Conservation (phyloP, 2,888 invertebrate species). For the Leptopterna dolabrata region DNA sequence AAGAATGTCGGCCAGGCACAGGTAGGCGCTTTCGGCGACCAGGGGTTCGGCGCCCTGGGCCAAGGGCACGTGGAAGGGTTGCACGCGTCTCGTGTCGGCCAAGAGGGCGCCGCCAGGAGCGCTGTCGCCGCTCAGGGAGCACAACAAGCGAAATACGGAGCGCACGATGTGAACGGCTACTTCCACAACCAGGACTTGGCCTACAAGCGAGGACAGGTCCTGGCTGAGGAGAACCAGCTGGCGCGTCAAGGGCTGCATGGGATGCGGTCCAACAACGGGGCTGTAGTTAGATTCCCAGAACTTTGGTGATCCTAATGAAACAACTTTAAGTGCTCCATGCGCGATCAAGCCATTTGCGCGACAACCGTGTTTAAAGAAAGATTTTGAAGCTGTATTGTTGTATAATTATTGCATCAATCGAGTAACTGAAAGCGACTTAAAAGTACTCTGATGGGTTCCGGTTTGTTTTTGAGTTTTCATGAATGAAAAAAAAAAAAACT, state of each 20-base stretch:
- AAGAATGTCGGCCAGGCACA: background rate
- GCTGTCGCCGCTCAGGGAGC: background rate
- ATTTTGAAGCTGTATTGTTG: too few species aligned
- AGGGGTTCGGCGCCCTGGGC: background rate
- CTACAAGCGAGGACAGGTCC: constrained; percentile 17
- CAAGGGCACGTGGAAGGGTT: background rate
- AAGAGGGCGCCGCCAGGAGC: background rate
- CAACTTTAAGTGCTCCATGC: too few species aligned
- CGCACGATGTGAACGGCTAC: constrained; percentile 43
- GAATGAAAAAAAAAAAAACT: too few species aligned
- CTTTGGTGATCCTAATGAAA: background rate
- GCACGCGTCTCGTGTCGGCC: background rate
- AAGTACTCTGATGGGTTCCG: too few species aligned
- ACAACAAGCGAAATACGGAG: background rate
- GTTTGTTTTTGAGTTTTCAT: too few species aligned
- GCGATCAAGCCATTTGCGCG: too few species aligned
- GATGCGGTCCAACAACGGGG: background rate
- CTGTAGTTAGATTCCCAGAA: background rate
- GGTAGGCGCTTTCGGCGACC: background rate
- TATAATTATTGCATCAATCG: too few species aligned
- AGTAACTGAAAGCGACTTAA: too few species aligned
- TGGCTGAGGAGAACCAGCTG: constrained; percentile 3
- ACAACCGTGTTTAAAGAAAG: too few species aligned
- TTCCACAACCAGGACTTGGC: constrained; percentile 43
- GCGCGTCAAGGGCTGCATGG: background rate